Evolutionary conservation across 2,113 vertebrate species (phyloP), one percentile per base, ranked within the genome.

Genomic region (Cebus imitator): DNA sequence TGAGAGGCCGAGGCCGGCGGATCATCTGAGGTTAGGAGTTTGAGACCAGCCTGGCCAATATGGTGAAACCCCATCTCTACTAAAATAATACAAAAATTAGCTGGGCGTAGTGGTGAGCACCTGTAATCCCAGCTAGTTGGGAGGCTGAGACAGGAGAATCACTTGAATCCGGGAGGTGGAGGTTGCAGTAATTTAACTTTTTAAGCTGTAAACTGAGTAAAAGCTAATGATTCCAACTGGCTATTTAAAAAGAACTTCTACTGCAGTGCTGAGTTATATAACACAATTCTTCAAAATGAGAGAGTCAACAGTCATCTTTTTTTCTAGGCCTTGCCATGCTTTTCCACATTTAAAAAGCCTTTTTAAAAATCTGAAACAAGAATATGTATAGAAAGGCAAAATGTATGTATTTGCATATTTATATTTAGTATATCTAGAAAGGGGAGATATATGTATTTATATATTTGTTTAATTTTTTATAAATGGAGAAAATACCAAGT

Each of bases 281-380:
- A 79, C 35, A n/a, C 75, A 90, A 57, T 87, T 61, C 84, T 45
- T 48, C n/a, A 87, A 87, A 87, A 95, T 73, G 48, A 92, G 30
- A 2, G 12, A 37, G 25, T 94, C 17, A 80, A 35, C 8, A 48
- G n/a, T 30, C 32, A 9, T 40, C 30, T 21, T 37, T 68, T 79
- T 50, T 45, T 43, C 35, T 2, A 93, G 37, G 3, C 5, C 21
- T 76, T 87, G 3, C 30, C 30, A 84, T 84, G 6, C 10, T 95
- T 96, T 90, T 43, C 48, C n/a, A 80, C 30, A 90, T 83, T 87
- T 90, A 92, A 30, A 86, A 20, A 94, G 27, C 11, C 32, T 64
- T 61, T 80, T 80, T 30, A 80, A 58, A 94, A 75, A 87, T 68
- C 14, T 80, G 70, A 80, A 94, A 92, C 61, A 58, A 80, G 55